Conservation (phyloP, 2,888 invertebrate genomes). For the Achlya flavicornis region DNA sequence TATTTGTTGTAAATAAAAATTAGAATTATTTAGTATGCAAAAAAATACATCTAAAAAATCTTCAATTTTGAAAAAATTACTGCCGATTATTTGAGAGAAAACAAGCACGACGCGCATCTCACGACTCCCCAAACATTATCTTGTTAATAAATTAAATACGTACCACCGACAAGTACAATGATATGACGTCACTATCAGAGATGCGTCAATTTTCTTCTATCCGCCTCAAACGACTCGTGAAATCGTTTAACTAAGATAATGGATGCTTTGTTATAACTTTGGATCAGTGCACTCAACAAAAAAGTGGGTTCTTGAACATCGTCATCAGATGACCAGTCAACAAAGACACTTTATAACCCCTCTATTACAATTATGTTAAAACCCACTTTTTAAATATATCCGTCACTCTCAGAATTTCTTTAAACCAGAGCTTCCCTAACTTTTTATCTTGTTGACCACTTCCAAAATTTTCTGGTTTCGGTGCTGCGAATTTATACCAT, state of each 20-base stretch:
- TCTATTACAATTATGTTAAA: too few relatives aligned
- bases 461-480: too few relatives aligned
- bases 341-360: background rate
- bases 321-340: slow-evolving; percentile 1
- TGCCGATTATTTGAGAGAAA: background rate
- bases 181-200: background rate
- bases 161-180: background rate
- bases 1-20: too few relatives aligned
- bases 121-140: background rate
- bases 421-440: too few relatives aligned
- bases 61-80: too few relatives aligned
- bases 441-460: too few relatives aligned
- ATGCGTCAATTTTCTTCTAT: background rate
- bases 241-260: background rate
- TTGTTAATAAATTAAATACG: too few relatives aligned
- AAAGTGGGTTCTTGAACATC: background rate
- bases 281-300: background rate
- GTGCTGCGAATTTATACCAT: too few relatives aligned
- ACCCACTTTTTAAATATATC: too few relatives aligned
- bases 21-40: too few relatives aligned
- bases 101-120: background rate
- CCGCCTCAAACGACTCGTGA: background rate
- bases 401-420: too few relatives aligned
- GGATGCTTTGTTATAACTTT: slow-evolving; percentile 1
- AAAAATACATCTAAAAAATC: too few relatives aligned